A percentile compares a stretch with the other conserved stretches of the same genome.
Conservation (phyloP, 1,140 invertebrate species). For the Dendrolimus punctatus region DNA sequence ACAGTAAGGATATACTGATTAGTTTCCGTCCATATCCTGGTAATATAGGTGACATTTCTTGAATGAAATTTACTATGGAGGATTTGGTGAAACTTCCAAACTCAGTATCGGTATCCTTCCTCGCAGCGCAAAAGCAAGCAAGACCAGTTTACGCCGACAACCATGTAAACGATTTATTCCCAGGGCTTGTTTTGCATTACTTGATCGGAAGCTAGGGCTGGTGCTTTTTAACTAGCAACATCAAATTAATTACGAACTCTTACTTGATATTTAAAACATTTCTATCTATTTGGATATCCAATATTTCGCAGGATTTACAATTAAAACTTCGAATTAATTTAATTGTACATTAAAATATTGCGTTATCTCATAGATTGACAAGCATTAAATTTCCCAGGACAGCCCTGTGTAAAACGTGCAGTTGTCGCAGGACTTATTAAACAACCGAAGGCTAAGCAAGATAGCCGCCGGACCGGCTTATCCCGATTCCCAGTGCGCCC, state of each 20-base stretch:
- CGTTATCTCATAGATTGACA: no score
- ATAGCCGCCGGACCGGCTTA: slow-evolving; percentile 66
- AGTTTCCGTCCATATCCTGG: no score
- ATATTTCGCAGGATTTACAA: no score
- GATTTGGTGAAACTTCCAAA: slow-evolving; percentile 24
- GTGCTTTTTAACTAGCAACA: neutral
- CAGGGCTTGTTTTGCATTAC: slow-evolving; percentile 64
- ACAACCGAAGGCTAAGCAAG: slow-evolving; percentile 48
- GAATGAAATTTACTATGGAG: neutral
- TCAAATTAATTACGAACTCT: no score
- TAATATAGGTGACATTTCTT: no score
- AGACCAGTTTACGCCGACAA: slow-evolving; percentile 70
- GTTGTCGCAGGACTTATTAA: slow-evolving; percentile 66
- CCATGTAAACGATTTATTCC: slow-evolving; percentile 70
- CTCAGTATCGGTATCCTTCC: slow-evolving; percentile 23
- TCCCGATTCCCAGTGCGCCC: slow-evolving; percentile 51
- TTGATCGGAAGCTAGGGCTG: slow-evolving; percentile 59
- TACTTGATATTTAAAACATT: no score
- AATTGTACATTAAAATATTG: no score
- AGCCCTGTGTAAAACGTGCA: slow-evolving; percentile 47
- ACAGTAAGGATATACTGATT: no score
- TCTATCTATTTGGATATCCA: no score
- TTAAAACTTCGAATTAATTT: no score
- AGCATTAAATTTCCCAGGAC: slow-evolving; percentile 12
- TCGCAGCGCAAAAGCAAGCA: slow-evolving; percentile 29